These are phyloP conservation scores for Lepilemur ruficaudatus DNA, from an alignment of 2,797 vertebrate genomes.

Conservation along the genomic window DNA sequence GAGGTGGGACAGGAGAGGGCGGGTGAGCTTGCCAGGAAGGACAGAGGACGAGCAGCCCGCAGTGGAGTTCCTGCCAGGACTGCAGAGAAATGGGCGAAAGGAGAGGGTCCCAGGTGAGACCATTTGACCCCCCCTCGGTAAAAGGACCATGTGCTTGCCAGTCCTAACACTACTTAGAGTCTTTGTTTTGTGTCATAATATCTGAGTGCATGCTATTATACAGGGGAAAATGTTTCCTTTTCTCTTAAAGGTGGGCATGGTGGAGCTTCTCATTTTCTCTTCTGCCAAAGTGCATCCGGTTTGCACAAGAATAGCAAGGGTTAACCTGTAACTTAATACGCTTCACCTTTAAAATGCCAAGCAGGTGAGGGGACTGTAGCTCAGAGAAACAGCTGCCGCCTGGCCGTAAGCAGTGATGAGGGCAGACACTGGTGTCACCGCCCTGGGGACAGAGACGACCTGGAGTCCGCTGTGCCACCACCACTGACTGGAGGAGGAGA, in stretches of 20 bases:
- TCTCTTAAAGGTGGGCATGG: too few species aligned
- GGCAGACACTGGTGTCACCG: fast-evolving
- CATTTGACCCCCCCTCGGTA: neutral
- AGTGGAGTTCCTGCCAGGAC: neutral
- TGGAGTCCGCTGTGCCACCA: neutral
- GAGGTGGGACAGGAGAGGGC: neutral
- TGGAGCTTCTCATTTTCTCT: neutral
- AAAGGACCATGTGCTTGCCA: too few species aligned
- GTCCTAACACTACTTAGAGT: neutral
- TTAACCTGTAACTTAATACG: neutral
- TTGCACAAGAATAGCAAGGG: neutral
- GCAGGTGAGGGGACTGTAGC: fast-evolving
- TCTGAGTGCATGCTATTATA: too few species aligned
- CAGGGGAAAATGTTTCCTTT: neutral
- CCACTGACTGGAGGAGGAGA: neutral
- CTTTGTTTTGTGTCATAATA: neutral
- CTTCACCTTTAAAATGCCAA: neutral
- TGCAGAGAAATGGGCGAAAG: neutral
- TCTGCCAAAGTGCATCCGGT: neutral
- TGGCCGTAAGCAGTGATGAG: neutral
- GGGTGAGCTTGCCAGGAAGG: neutral
- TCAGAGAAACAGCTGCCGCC: too few species aligned
- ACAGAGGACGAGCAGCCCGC: neutral
- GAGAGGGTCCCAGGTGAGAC: neutral
- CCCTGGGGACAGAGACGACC: too few species aligned